phyloP scores from a whole-genome alignment of 2,888 invertebrate genomes.

The Ferdinandea cuprea region DNA sequence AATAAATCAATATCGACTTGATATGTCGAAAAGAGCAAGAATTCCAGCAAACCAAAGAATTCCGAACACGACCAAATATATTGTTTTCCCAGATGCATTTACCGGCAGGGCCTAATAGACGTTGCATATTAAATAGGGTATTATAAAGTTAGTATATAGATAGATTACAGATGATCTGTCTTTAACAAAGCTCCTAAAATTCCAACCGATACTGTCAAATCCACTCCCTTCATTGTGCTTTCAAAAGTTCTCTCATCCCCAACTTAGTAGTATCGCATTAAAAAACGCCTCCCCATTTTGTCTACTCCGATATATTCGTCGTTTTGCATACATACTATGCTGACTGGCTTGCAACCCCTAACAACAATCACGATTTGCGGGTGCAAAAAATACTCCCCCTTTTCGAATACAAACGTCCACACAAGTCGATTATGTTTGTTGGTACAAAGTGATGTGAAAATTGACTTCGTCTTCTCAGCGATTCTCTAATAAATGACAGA shows the following conservation, averaged over 20 bases:
- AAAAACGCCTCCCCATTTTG: not conserved
- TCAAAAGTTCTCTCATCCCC: not conserved
- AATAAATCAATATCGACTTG: too few species aligned
- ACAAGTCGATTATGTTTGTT: constrained; percentile 3
- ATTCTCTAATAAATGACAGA: not conserved
- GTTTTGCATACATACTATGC: not conserved
- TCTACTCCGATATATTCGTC: not conserved
- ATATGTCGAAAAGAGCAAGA: too few species aligned
- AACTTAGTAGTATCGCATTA: not conserved
- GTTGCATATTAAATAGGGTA: too few species aligned
- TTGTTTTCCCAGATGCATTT: too few species aligned
- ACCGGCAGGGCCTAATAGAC: too few species aligned
- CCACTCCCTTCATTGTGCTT: constrained; percentile 19
- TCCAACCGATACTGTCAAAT: too few species aligned
- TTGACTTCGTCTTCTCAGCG: constrained; percentile 27
- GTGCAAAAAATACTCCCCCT: constrained; percentile 42
- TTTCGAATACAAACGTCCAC: not conserved
- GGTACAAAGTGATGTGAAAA: not conserved
- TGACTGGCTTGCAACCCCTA: not conserved
- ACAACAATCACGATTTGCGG: constrained; percentile 39
- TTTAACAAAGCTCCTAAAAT: too few species aligned
- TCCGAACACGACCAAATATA: too few species aligned
- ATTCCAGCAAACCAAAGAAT: too few species aligned
- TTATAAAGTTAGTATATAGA: too few species aligned
- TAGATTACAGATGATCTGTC: too few species aligned